Base-by-base conservation (phyloP, 2,113 vertebrate genomes). In the Lonchura striata region DNA sequence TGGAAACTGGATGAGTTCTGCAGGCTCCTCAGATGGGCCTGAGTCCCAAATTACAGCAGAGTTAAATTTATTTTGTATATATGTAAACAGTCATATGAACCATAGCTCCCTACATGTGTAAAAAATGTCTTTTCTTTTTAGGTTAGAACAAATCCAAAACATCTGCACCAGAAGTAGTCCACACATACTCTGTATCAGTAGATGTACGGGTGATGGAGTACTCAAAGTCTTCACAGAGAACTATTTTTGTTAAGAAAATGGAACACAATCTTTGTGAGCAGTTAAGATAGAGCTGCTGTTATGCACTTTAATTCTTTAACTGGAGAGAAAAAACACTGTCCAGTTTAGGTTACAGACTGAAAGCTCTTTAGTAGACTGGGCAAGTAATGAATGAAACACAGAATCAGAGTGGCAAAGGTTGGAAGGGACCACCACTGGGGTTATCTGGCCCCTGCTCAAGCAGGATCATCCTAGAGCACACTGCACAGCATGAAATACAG, bases 1-100 rank as follows among this genome's bases (percentile, higher is more conserved):
- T 66, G 64, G 70, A 80, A 92, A 46, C 9, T 69, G 46, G 50
- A 35, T 0, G 1, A 82, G 46, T 54, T 85, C 71, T 56, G 14
- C 56, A 23, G 69, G 28, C 24, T 70, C 42, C 54, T 75, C 28
- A 71, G 47, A 63, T 46, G 57, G 78, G 54, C 78, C 59, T 2
- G 8, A 79, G 47, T 59, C 92, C 66, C 66, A 87, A 31, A 39
- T 37, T 25, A 72, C 63, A 83, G 65, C 9, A 94, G 57, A 94
- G 54, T 72, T 85, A 41, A 52, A 70, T 88, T 79, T 92, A 91
- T 94, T 96, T 95, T 92, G 63, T 95, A 72, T 85, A 70, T 64
- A 71, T 35, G 54, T 76, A 85, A 69, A 68, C 69, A 69, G 33
- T 69, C 27, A 39, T 22, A 25, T 65, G 46, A 71, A 59, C 70